Evolutionary conservation across 2,797 vertebrate species (phyloP).

Genomic region (Cercopithecus diana): DNA sequence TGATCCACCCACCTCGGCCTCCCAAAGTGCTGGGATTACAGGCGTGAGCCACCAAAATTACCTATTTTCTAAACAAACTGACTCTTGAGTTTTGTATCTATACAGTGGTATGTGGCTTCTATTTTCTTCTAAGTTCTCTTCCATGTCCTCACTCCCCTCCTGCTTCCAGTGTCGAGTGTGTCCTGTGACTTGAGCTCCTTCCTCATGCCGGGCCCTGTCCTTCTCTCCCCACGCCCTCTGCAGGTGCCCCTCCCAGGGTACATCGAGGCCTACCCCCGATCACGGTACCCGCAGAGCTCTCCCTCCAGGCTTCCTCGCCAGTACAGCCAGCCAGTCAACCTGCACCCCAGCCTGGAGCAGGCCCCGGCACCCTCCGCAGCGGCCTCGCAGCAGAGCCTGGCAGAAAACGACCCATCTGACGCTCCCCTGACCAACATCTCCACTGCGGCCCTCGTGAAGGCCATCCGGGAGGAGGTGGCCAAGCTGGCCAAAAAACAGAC

Average conservation of each 20-base stretch:
- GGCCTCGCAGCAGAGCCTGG: conserved; percentile 92
- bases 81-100: background rate
- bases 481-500: conserved; percentile 98
- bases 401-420: conserved; percentile 88
- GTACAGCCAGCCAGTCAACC: conserved; percentile 89
- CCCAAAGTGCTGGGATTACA: background rate
- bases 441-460: conserved; percentile 96
- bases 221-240: conserved; percentile 51
- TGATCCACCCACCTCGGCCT: background rate
- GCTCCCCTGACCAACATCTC: conserved; percentile 94
- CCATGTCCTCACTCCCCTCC: background rate
- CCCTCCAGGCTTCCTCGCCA: conserved; percentile 91
- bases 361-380: conserved; percentile 85
- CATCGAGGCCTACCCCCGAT: conserved; percentile 95
- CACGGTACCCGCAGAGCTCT: conserved; percentile 94
- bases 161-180: background rate
- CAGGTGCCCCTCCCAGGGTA: conserved; percentile 97
- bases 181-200: background rate
- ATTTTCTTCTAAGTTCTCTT: background rate
- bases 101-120: accelerated
- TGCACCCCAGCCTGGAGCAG: conserved; percentile 89
- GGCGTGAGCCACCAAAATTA: background rate
- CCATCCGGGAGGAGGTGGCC: conserved; percentile 97
- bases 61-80: background rate
- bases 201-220: background rate